Conservation (phyloP, 2,888 invertebrate genomes). For the Petrophora chlorosata region DNA sequence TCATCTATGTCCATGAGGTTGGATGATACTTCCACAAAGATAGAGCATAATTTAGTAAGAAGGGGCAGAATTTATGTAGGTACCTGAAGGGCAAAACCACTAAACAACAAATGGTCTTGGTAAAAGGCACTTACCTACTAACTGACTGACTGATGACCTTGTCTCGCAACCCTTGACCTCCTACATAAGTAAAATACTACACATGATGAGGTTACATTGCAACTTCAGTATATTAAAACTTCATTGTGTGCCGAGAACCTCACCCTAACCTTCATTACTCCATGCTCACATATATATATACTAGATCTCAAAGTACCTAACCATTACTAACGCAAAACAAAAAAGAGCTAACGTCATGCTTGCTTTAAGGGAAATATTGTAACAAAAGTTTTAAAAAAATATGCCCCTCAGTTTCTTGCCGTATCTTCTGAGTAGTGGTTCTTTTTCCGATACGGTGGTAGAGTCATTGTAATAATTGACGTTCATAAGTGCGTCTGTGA, state of each 20-base stretch:
- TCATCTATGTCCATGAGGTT: constrained; percentile 25
- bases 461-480: no score
- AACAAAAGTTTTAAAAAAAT: no score
- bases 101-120: constrained; percentile 51
- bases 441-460: no score
- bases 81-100: constrained; percentile 49
- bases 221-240: constrained; percentile 29
- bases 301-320: no score
- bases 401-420: no score
- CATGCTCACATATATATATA: no score
- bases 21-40: constrained; percentile 31
- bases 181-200: constrained; percentile 39
- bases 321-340: no score
- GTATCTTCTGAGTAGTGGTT: no score
- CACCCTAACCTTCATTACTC: constrained; percentile 8
- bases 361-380: no score
- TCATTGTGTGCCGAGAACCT: constrained; percentile 19
- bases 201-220: constrained; percentile 28
- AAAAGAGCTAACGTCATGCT: no score
- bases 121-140: constrained; percentile 54
- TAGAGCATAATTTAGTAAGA: constrained; percentile 38
- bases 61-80: constrained; percentile 48
- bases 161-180: constrained; percentile 43
- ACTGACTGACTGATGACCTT: constrained; percentile 53
- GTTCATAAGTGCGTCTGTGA: no score